Evolutionary conservation across 2,888 invertebrate species (phyloP).

Genomic region (Biston betularia): DNA sequence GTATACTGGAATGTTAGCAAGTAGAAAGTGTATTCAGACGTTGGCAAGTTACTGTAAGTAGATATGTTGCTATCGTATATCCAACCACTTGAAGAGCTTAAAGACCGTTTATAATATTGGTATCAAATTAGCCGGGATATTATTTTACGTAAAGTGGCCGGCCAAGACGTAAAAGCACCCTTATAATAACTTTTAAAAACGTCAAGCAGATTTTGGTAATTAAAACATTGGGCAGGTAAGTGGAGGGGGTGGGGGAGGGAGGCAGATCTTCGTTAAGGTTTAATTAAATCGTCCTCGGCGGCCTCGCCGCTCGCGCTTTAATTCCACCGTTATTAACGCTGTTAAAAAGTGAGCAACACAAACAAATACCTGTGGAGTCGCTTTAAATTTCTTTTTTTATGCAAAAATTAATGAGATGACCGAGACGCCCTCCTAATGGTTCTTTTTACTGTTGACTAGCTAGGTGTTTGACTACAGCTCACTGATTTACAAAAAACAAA

Average conservation of each 20-base stretch:
- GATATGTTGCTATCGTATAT: no score
- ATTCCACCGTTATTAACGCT: conserved; percentile 87
- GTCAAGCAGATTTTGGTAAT: conserved; percentile 67
- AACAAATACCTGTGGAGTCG: conserved; percentile 42
- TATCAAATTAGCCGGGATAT: neutral
- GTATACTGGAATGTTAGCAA: no score
- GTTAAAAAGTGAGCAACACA: conserved; percentile 81
- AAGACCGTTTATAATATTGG: neutral
- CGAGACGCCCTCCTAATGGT: no score
- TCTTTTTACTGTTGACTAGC: no score
- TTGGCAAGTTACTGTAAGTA: no score
- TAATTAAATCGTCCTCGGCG: conserved; percentile 85
- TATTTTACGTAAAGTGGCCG: conserved; percentile 3
- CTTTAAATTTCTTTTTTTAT: no score
- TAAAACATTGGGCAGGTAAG: conserved; percentile 77
- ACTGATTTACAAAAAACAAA: no score
- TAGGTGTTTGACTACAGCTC: no score
- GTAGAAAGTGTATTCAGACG: no score
- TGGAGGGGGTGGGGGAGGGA: conserved; percentile 39
- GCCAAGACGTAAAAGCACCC: conserved; percentile 3
- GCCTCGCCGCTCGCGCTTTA: conserved; percentile 80
- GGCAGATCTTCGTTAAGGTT: conserved; percentile 81
- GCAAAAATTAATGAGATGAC: no score
- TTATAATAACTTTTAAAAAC: conserved; percentile 28
- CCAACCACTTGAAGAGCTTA: neutral